Conservation (phyloP, 1,140 invertebrate species). For the Zaprionus gabonicus region DNA sequence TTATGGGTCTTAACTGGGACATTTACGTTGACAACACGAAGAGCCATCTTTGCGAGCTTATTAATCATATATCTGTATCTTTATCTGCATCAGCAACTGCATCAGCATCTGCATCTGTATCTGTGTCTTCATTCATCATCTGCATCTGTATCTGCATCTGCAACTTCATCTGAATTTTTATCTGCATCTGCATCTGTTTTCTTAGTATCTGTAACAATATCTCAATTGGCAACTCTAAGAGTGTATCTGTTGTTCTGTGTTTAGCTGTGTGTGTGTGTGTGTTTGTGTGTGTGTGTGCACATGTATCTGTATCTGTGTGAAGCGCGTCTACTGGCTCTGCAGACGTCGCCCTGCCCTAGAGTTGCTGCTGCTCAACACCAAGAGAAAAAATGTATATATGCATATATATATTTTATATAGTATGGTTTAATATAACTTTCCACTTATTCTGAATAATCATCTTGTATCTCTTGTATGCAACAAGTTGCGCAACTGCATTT, state of each 20-base stretch:
- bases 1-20: slow-evolving; percentile 13
- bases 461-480: slow-evolving; percentile 2
- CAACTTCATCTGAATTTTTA: background rate
- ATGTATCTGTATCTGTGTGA: slow-evolving; percentile 1
- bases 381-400: slow-evolving; percentile 47
- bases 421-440: slow-evolving; percentile 47
- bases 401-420: slow-evolving; percentile 48
- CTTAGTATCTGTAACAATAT: slow-evolving; percentile 1
- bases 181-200: background rate
- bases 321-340: slow-evolving; percentile 17
- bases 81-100: background rate
- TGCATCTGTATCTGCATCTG: background rate
- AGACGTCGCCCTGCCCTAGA: slow-evolving; percentile 9
- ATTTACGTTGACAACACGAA: slow-evolving; percentile 22
- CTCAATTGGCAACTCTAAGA: background rate
- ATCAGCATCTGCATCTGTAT: background rate
- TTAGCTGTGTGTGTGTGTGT: slow-evolving; percentile 5
- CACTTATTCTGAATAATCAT: slow-evolving; percentile 37
- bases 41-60: slow-evolving; percentile 20
- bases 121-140: background rate
- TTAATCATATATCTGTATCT: background rate
- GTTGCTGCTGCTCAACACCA: slow-evolving; percentile 46
- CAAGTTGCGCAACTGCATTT: slow-evolving; percentile 25
- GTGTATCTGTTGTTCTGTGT: slow-evolving; percentile 3
- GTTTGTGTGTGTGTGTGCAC: background rate